Percentiles rank a stretch among this genome's conserved stretches.
Evolutionary conservation across 2,797 vertebrate species (phyloP).

Genomic region (Babyrousa celebensis): DNA sequence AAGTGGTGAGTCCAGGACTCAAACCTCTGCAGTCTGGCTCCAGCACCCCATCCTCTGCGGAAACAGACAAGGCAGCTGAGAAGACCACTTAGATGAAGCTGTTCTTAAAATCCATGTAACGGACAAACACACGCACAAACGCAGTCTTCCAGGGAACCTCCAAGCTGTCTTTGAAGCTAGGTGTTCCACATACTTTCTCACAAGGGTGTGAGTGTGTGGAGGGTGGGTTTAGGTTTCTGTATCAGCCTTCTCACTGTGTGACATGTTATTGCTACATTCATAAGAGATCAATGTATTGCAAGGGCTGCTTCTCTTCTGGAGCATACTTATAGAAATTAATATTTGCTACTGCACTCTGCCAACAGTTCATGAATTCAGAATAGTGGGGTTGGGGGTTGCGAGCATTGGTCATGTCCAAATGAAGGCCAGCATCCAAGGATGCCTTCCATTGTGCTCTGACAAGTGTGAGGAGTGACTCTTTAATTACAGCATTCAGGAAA

Average conservation of each 20-base stretch:
- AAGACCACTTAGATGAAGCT: background rate
- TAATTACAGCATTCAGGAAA: background rate
- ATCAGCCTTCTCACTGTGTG: background rate
- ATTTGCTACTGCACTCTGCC: conserved; percentile 24
- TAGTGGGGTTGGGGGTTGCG: background rate
- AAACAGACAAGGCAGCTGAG: background rate
- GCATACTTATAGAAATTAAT: conserved; percentile 67
- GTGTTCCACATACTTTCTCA: background rate
- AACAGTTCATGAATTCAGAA: conserved; percentile 67
- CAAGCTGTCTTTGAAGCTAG: background rate
- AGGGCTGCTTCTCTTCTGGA: conserved; percentile 28
- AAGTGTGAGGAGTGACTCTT: background rate
- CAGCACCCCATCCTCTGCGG: background rate
- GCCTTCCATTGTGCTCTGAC: conserved; percentile 7
- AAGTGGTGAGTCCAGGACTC: background rate
- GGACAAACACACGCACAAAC: background rate
- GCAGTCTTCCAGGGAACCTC: background rate
- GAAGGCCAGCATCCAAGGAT: background rate
- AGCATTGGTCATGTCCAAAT: background rate
- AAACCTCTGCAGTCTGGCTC: background rate
- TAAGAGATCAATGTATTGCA: background rate
- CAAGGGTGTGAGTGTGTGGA: background rate
- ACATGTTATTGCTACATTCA: background rate
- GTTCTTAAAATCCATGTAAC: background rate
- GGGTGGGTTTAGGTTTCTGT: background rate